Conservation (phyloP, 2,113 vertebrate genomes). For the Rhinichthys klamathensis region DNA sequence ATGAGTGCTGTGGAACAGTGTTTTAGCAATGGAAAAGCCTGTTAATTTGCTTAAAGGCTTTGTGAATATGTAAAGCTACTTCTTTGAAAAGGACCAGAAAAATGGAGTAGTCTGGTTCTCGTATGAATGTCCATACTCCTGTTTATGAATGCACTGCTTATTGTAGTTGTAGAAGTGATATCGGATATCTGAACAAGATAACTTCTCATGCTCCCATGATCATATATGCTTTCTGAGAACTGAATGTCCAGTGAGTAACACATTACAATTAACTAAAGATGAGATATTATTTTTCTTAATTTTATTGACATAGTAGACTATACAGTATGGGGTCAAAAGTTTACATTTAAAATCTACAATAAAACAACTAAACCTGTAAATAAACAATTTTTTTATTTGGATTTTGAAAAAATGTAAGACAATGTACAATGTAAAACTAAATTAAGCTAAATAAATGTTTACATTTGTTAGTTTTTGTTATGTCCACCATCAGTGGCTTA, state of each 20-base stretch:
- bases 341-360: not conserved
- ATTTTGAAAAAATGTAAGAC: not conserved
- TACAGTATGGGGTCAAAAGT: not conserved
- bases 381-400: not conserved
- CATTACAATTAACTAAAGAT: not conserved
- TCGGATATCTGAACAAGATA: slow-evolving; percentile 16
- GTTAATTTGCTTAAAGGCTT: slow-evolving; percentile 37
- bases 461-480: not conserved
- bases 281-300: not conserved
- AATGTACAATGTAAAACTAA: not conserved
- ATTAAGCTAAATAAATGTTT: not conserved
- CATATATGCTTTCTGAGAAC: not conserved
- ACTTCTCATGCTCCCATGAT: not conserved
- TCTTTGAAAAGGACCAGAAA: not conserved
- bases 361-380: not conserved
- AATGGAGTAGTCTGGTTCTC: not conserved
- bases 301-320: not conserved
- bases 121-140: not conserved
- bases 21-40: slow-evolving; percentile 24
- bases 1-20: not conserved
- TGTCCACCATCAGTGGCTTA: not conserved
- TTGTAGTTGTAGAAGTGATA: slow-evolving; percentile 4
- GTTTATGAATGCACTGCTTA: not conserved
- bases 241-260: not conserved
- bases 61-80: slow-evolving; percentile 35